These are phyloP conservation scores for Capitella teleta DNA, from an alignment of 1,140 invertebrate genomes.

Conservation along the genomic window DNA sequence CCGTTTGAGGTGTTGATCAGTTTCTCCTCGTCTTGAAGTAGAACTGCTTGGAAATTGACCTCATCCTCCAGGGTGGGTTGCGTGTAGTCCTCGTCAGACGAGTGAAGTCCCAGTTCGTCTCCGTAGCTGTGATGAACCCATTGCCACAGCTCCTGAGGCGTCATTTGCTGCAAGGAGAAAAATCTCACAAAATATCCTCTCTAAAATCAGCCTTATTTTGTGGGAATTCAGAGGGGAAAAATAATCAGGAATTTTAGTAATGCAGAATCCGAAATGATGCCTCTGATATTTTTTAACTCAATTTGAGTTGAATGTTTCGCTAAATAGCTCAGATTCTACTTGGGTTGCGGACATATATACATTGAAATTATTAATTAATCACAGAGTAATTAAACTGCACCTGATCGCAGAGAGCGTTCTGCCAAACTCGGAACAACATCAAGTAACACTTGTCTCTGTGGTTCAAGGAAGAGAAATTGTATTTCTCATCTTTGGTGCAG, in stretches of 20 bases:
- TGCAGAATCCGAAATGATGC: no score
- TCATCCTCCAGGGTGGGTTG: slow-evolving; percentile 28
- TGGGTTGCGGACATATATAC: no score
- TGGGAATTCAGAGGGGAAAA: no score
- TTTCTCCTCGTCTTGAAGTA: slow-evolving; percentile 14
- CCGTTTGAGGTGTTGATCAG: slow-evolving; percentile 8
- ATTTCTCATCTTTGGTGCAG: slow-evolving; percentile 67
- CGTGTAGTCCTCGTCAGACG: slow-evolving; percentile 80
- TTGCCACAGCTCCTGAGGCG: slow-evolving; percentile 77
- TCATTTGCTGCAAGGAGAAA: slow-evolving; percentile 44
- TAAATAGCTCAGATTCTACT: no score
- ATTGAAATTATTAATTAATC: no score
- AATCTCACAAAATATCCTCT: no score
- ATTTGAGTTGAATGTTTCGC: no score
- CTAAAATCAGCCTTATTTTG: no score
- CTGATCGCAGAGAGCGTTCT: slow-evolving; percentile 84
- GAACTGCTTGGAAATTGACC: slow-evolving; percentile 4
- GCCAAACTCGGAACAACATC: slow-evolving; percentile 90
- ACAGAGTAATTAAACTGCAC: no score
- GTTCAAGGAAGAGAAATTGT: slow-evolving; percentile 86
- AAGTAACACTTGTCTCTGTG: slow-evolving; percentile 84
- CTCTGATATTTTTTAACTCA: no score
- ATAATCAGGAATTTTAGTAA: no score
- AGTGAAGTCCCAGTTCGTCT: slow-evolving; percentile 79
- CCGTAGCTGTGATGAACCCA: slow-evolving; percentile 84